Evolutionary conservation across 2,888 invertebrate genomes (phyloP).

Genomic region (Thecophora atra): DNA sequence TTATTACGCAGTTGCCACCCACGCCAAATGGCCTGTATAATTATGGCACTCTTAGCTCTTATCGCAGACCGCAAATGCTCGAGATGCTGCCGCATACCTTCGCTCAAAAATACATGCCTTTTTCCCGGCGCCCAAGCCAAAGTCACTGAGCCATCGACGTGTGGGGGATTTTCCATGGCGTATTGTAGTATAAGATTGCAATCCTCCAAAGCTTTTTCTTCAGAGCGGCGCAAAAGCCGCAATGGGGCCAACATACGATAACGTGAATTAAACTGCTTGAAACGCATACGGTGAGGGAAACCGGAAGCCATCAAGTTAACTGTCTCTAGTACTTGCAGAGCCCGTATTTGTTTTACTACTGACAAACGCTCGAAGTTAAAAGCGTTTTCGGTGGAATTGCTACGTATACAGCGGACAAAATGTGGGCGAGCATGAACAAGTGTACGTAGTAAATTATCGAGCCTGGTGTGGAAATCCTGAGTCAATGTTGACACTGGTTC

Average conservation of each 20-base stretch:
- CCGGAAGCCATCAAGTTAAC: slow-evolving; percentile 95
- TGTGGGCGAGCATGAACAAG: slow-evolving; percentile 93
- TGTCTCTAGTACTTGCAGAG: slow-evolving; percentile 91
- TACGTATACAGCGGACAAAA: slow-evolving; percentile 91
- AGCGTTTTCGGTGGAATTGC: slow-evolving; percentile 84
- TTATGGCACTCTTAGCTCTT: slow-evolving; percentile 81
- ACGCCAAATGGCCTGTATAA: slow-evolving; percentile 86
- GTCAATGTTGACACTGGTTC: slow-evolving; percentile 89
- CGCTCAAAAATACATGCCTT: slow-evolving; percentile 92
- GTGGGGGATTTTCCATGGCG: slow-evolving; percentile 72
- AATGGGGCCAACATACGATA: slow-evolving; percentile 88
- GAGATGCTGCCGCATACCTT: slow-evolving; percentile 89
- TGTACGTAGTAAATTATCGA: slow-evolving; percentile 91
- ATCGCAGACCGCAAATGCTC: slow-evolving; percentile 83
- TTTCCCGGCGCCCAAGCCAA: slow-evolving; percentile 92
- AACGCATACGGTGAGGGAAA: slow-evolving; percentile 93
- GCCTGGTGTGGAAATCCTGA: slow-evolving; percentile 93
- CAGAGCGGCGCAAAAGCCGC: slow-evolving; percentile 72
- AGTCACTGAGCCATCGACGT: slow-evolving; percentile 71
- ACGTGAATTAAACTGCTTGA: slow-evolving; percentile 88
- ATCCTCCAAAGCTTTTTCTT: slow-evolving; percentile 80
- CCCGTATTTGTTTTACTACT: slow-evolving; percentile 88
- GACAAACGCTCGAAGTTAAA: slow-evolving; percentile 84
- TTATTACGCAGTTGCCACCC: slow-evolving; percentile 78
- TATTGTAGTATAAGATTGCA: slow-evolving; percentile 79